Evolutionary conservation across 2,888 invertebrate genomes (phyloP), one percentile per base, ranked within the genome.

Genomic region (Ichneumon xanthorius): DNA sequence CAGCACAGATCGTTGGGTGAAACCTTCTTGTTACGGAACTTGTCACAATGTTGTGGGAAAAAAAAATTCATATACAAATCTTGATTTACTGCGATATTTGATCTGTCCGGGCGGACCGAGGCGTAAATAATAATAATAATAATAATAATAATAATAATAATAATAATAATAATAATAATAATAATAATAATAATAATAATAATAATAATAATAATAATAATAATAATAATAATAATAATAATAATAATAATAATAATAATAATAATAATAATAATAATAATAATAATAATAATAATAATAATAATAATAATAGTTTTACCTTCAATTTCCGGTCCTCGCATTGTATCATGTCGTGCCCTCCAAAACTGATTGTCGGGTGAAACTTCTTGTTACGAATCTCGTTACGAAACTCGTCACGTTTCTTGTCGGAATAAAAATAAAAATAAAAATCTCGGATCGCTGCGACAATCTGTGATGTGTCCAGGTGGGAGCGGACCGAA

Each of bases 321-420:
- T 76, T 65, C 65, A 76, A 76, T 76, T 76, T 76, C 76, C 76
- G 76, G 76, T 22, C 5, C 53, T 53, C 65, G 65, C 76, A 76
- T 76, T 76, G 76, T 65, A 65, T 65, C 76, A 22, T 16, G 50
- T 63, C 63, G 76, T 45, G 9, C 65, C 3, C 50, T 11, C 5
- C 22, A 16, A 22, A 37, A 16, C 6, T 33, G 33, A 58, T 58
- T 26, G 58, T 26, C 33, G 16, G 16, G 61, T 16, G 30, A 33
- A 63, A 63, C 30, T 61, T 4, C 26, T 1, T 16, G 16, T 30
- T 26, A 58, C 11, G 14, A 26, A 26, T 30, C 30, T 30, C 30
- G 30, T 30, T 30, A 30, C 30, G 2, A 30, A 9, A 26, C 58
- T 58, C 14, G 58, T 26, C 11, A 26, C 26, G 14, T 14, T 61